phyloP scores from a whole-genome alignment of 2,888 invertebrate genomes.

The Beris chalybata region DNA sequence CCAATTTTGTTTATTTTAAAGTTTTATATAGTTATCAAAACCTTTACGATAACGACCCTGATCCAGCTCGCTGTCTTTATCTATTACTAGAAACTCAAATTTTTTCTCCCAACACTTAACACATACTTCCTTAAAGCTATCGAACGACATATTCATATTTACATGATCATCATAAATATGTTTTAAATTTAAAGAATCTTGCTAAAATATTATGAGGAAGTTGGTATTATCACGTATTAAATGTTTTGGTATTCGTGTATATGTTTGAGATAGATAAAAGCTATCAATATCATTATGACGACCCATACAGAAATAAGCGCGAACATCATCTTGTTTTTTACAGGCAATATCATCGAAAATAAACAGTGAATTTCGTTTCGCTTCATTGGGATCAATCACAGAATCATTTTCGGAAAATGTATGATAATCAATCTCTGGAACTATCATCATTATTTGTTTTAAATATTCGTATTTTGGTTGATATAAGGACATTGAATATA shows the following conservation, averaged over 20 bases:
- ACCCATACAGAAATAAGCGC: slow-evolving; percentile 47
- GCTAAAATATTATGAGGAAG: slow-evolving; percentile 48
- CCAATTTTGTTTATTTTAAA: slow-evolving; percentile 3
- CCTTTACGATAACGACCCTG: slow-evolving; percentile 44
- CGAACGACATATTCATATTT: slow-evolving; percentile 37
- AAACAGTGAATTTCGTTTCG: slow-evolving; percentile 42
- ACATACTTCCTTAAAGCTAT: slow-evolving; percentile 46
- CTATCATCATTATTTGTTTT: slow-evolving; percentile 41
- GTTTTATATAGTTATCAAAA: slow-evolving; percentile 41
- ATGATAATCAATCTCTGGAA: slow-evolving; percentile 31
- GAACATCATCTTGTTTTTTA: slow-evolving; percentile 46
- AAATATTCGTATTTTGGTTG: too few relatives aligned
- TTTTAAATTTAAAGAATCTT: slow-evolving; percentile 48
- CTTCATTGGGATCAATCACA: slow-evolving; percentile 35
- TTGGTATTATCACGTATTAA: slow-evolving; percentile 50
- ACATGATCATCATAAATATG: slow-evolving; percentile 42
- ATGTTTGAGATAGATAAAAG: slow-evolving; percentile 50
- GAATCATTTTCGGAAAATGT: slow-evolving; percentile 32
- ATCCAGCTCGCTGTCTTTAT: slow-evolving; percentile 42
- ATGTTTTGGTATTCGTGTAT: slow-evolving; percentile 50
- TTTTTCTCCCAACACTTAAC: slow-evolving; percentile 45
- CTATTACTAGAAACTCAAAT: slow-evolving; percentile 45
- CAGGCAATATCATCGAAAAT: slow-evolving; percentile 52
- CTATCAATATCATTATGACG: slow-evolving; percentile 47
- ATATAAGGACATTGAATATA: slow-evolving; percentile 43